Evolutionary conservation across 2,888 invertebrate genomes (phyloP), one percentile per base, ranked within the genome.

Genomic region (Heteromyza rotundicornis): DNA sequence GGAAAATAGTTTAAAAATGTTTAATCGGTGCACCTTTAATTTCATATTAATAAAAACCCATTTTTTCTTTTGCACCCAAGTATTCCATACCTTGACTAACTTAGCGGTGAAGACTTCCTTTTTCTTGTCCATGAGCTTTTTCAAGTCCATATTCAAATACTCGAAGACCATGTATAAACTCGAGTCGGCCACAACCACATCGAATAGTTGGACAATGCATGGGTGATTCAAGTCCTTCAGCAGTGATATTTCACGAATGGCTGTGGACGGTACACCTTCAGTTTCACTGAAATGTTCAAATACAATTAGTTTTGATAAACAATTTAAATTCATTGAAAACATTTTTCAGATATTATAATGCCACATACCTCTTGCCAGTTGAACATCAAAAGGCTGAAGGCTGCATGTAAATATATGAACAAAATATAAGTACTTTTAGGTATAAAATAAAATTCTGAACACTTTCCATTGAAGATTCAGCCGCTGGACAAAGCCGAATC

Each of bases 201-300:
- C 97, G 69, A 92, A 87, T 50, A 98, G 86, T 70, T 92, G 90
- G 60, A 98, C 95, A 65, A 99, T 92, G 70, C 92, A 93, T 0
- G 92, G 91, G 85, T 98, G 98, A 53, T 90, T 88, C 47, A 99
- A 86, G 77, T 92, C 94, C 77, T 95, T 95, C 60, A 99, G 85
- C 60, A 98, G 86, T 0, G 96, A 94, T 75, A 99, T 97, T 86
- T 99, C 99, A 61, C 98, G 87, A 66, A 98, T 91, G 2, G 98
- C 97, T 22, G 98, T 98, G 23, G 97, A 96, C 17, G 98, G 98
- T 19, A 99, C 95, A 19, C 98, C 98, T 84, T 98, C 98, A 1
- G 93, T 91, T 84, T 98, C 97, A 75, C 94, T 95, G 80, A 68
- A 78, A 70, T 16, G 16, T 16, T 23, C 55, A 50, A 17, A 56